phyloP scores from a whole-genome alignment of 1,140 invertebrate species.

The Elysia chlorotica region DNA sequence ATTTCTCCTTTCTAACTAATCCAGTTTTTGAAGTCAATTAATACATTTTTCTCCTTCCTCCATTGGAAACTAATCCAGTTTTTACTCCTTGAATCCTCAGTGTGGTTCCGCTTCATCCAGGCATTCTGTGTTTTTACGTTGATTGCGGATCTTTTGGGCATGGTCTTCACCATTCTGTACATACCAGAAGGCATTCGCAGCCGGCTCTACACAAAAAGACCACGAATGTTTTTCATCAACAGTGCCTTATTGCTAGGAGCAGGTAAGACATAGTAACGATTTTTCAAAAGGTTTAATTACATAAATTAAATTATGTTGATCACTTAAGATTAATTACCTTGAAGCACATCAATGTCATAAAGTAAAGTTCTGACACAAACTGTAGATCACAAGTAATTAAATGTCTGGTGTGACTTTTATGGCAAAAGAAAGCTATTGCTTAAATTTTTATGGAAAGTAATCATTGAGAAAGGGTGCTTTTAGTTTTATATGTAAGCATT shows the following conservation, averaged over 20 bases:
- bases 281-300: no score
- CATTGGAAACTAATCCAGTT: background rate
- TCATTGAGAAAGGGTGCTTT: no score
- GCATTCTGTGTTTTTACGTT: slow-evolving; percentile 74
- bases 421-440: no score
- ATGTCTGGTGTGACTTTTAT: background rate
- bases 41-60: background rate
- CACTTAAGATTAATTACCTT: no score
- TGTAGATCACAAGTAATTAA: background rate
- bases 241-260: slow-evolving; percentile 33
- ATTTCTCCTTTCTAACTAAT: no score
- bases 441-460: no score
- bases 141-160: slow-evolving; percentile 33
- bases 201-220: slow-evolving; percentile 33
- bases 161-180: slow-evolving; percentile 34
- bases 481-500: no score
- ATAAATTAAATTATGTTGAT: no score
- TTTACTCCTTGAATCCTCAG: no score
- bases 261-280: slow-evolving; percentile 39
- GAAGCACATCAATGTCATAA: background rate
- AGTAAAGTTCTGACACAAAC: background rate
- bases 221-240: slow-evolving; percentile 38
- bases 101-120: slow-evolving; percentile 92
- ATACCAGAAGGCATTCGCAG: slow-evolving; percentile 19
- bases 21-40: no score